phyloP scores from a whole-genome alignment of 2,113 vertebrate species.

The Zosterops pallidus region DNA sequence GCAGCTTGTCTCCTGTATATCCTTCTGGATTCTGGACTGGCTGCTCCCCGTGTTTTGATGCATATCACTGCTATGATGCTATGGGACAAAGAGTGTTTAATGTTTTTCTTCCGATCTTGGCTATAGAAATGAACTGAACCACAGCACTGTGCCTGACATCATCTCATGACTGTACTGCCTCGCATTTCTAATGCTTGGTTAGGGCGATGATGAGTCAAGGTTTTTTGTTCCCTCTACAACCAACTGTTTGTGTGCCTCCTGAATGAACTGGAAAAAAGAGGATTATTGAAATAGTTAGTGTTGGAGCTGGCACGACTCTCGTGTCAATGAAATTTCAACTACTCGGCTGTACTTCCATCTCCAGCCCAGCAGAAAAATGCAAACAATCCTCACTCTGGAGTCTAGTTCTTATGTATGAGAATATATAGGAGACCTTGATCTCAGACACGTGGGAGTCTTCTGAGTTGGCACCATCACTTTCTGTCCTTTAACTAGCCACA shows the following conservation, averaged over 20 bases:
- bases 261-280: not conserved
- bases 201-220: not conserved
- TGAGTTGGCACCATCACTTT: not conserved
- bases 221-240: not conserved
- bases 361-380: not conserved
- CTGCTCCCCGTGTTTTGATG: not conserved
- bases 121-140: not conserved
- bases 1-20: not conserved
- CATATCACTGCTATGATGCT: not conserved
- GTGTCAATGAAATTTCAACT: not conserved
- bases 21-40: not conserved
- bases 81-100: not conserved
- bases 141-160: not conserved
- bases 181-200: not conserved
- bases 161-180: not conserved
- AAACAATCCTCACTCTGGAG: not conserved
- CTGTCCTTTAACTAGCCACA: not conserved
- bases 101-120: not conserved
- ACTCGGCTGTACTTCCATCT: not conserved
- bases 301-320: not conserved
- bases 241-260: not conserved
- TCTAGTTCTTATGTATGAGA: not conserved
- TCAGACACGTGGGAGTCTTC: not conserved
- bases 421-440: not conserved
- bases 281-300: not conserved